A percentile compares a stretch with the other conserved stretches of the same genome.
These are phyloP conservation scores for Hermodice carunculata DNA, from an alignment of 2,888 invertebrate species.

Conservation along the genomic window DNA sequence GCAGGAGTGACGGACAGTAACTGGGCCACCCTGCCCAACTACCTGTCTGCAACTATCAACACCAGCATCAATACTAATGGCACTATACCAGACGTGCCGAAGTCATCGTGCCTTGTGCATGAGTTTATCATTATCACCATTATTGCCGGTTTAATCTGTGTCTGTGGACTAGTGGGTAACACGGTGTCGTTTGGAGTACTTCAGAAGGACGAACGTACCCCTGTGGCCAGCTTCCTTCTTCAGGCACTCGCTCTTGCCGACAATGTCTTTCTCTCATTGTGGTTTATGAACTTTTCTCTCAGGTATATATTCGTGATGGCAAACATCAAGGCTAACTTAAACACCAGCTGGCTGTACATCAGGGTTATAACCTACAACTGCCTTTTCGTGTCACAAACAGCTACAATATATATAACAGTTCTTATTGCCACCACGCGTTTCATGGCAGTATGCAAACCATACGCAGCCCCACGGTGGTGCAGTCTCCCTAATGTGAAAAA, in stretches of 20 bases:
- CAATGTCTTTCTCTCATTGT: conserved; percentile 23
- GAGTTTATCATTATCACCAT: conserved; percentile 23
- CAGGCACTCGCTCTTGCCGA: conserved; percentile 19
- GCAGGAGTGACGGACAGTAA: no score
- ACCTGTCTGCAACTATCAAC: no score
- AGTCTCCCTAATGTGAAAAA: conserved; percentile 7
- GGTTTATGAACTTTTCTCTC: conserved; percentile 29
- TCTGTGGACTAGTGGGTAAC: conserved; percentile 27
- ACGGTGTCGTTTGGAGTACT: conserved; percentile 21
- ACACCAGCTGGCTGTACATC: conserved; percentile 22
- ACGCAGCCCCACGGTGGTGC: conserved; percentile 17
- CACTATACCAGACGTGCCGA: no score
- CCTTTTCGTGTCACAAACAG: conserved; percentile 26
- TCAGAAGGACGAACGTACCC: conserved; percentile 11
- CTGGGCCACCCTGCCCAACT: no score
- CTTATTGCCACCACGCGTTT: conserved; percentile 27
- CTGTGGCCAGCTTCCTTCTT: conserved; percentile 25
- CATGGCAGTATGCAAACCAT: conserved; percentile 32
- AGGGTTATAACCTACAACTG: conserved; percentile 22
- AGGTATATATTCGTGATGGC: conserved; percentile 1
- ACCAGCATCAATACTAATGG: no score
- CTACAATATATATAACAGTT: conserved; percentile 34
- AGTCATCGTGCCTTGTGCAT: background rate
- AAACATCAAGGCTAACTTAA: background rate
- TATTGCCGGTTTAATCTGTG: conserved; percentile 18